phyloP scores from a whole-genome alignment of 2,113 vertebrate species.

The Stigmatopora argus region DNA sequence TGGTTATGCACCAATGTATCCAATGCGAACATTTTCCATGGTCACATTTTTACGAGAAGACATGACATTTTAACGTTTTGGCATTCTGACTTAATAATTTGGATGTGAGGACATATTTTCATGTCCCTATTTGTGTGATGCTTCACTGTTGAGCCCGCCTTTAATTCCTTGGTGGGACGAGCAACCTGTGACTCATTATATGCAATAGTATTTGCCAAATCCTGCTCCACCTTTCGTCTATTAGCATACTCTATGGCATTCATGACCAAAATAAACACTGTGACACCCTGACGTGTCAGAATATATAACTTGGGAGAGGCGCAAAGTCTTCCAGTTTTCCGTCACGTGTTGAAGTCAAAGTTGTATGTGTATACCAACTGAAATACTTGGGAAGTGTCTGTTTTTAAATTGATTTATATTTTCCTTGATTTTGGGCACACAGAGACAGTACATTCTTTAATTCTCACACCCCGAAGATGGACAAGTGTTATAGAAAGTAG shows the following conservation, averaged over 20 bases:
- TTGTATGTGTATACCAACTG: not conserved
- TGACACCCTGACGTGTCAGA: constrained; percentile 11
- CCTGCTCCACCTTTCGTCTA: constrained; percentile 22
- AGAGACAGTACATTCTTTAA: not conserved
- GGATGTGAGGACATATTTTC: constrained; percentile 12
- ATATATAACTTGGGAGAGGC: constrained; percentile 8
- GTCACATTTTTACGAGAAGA: constrained; percentile 44
- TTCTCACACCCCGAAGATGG: not conserved
- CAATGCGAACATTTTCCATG: constrained; percentile 41
- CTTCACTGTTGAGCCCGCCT: constrained; percentile 23
- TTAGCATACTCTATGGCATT: constrained; percentile 12
- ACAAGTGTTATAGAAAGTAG: not conserved
- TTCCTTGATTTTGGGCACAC: constrained; percentile 8
- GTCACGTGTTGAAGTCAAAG: constrained; percentile 5
- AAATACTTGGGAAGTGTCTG: constrained; percentile 29
- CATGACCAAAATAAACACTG: constrained; percentile 13
- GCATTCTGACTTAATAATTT: constrained; percentile 6
- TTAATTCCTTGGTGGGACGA: constrained; percentile 28
- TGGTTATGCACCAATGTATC: not conserved
- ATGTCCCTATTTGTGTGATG: not conserved
- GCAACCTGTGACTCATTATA: constrained; percentile 44
- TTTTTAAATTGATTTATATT: constrained; percentile 32
- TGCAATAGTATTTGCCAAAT: constrained; percentile 32
- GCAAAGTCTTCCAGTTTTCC: constrained; percentile 12
- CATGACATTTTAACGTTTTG: constrained; percentile 19